phyloP scores from a whole-genome alignment of 2,888 invertebrate genomes.

The Julus scandinavius region DNA sequence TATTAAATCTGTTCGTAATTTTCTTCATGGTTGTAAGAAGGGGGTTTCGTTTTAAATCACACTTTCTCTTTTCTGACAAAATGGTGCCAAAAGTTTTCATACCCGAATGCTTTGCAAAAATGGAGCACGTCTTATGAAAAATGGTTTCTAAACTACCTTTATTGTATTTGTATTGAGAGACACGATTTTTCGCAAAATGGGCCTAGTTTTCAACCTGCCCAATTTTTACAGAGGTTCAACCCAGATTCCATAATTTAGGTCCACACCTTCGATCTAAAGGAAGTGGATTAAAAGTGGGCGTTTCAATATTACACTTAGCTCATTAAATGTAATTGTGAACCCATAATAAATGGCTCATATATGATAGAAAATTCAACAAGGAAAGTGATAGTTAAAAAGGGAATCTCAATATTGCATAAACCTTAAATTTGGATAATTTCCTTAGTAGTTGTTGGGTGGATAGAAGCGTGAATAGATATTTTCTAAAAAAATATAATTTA shows the following conservation, averaged over 20 bases:
- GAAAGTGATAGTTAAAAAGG: conserved; percentile 30
- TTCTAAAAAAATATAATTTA: conserved; percentile 4
- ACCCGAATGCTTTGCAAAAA: background rate
- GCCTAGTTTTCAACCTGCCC: conserved; percentile 1
- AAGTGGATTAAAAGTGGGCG: conserved; percentile 17
- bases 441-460: background rate
- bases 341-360: conserved; percentile 30
- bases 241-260: background rate
- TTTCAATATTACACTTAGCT: background rate
- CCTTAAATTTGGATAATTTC: background rate
- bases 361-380: background rate
- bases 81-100: conserved; percentile 29
- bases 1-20: conserved; percentile 1
- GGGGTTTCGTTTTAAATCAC: background rate
- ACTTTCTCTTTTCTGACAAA: conserved; percentile 25
- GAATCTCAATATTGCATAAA: background rate
- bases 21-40: conserved; percentile 33
- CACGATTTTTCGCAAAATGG: background rate
- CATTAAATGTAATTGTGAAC: conserved; percentile 44
- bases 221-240: conserved; percentile 6
- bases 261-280: conserved; percentile 24
- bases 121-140: conserved; percentile 21
- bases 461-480: background rate
- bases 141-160: background rate
- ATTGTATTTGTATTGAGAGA: background rate